Conservation (phyloP, 2,797 vertebrate species). For the Sebastes matsubarae region DNA sequence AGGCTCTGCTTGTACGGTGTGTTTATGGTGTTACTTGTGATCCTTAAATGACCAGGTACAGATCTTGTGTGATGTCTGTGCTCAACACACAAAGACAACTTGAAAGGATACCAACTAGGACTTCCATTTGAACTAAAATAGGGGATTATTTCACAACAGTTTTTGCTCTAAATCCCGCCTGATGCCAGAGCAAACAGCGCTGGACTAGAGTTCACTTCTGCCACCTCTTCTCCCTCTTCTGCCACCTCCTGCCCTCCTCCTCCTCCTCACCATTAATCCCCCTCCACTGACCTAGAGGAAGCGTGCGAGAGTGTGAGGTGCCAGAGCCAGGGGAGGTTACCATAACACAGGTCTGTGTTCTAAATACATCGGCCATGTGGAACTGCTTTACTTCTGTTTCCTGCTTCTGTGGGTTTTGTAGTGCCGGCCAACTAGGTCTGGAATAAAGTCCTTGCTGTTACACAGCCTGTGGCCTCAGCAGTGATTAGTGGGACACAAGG, state of each 20-base stretch:
- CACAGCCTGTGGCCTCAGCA: slow-evolving; percentile 46
- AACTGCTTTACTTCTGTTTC: slow-evolving; percentile 77
- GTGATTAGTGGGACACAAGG: slow-evolving; percentile 56
- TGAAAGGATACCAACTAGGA: neutral
- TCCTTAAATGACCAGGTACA: slow-evolving; percentile 48
- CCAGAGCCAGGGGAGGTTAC: slow-evolving; percentile 71
- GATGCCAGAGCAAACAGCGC: slow-evolving; percentile 20
- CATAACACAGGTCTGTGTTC: slow-evolving; percentile 73
- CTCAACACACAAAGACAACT: slow-evolving; percentile 30
- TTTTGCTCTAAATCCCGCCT: slow-evolving; percentile 4
- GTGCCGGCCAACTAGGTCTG: slow-evolving; percentile 57
- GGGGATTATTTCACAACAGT: neutral
- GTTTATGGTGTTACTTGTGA: slow-evolving; percentile 47
- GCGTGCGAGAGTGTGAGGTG: slow-evolving; percentile 68
- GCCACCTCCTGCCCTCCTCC: slow-evolving; percentile 16
- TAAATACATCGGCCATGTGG: slow-evolving; percentile 78
- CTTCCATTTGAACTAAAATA: slow-evolving; percentile 24
- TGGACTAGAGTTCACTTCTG: slow-evolving; percentile 22
- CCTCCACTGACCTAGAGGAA: slow-evolving; percentile 58
- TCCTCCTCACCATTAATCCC: slow-evolving; percentile 30
- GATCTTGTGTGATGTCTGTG: slow-evolving; percentile 32
- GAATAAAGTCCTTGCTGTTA: slow-evolving; percentile 59
- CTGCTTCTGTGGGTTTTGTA: slow-evolving; percentile 74
- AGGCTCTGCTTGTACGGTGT: slow-evolving; percentile 18
- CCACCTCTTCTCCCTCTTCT: slow-evolving; percentile 35